Base-by-base conservation (phyloP, 2,113 vertebrate genomes). In the Ophiodon elongatus region DNA sequence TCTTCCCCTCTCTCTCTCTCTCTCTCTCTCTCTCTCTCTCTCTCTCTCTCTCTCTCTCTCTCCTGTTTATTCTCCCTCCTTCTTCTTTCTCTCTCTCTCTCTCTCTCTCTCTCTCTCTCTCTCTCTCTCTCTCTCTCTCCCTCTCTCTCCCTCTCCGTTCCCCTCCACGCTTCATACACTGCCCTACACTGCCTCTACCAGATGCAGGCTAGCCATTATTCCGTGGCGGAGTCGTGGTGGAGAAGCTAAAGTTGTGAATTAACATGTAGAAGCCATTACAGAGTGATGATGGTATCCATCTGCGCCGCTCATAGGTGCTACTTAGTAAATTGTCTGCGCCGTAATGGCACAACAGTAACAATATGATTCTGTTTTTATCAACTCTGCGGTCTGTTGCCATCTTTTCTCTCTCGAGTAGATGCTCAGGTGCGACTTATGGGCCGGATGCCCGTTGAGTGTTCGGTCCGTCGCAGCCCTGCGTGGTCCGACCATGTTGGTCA, bases 211-310 rank as follows among this genome's bases (percentile, higher is more conserved):
- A 86, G 93, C 92, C 93, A 95, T 94, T 88, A 92, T 88, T 82
- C 82, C 93, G 93, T 95, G 93, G 93, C 83, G 90, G 93, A 95
- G 94, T 92, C 89, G 70, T 84, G 88, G 88, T 50, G 74, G 68
- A 90, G 94, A 91, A 95, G 91, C 91, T 92, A 92, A 93, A 95
- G 94, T 95, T 96, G 93, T 64, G 86, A 88, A 91, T 94, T 95
- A 95, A 93, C 94, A 92, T 94, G 94, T 95, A 87, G 90, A 95
- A 91, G 87, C 88, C 94, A 88, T 95, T 94, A 88, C 88, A 88
- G 76, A 80, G 94, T 90, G 90, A 94, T 89, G 85, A 89, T 88
- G 87, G 88, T 87, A 88, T 95, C 95, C 95, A 95, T 94, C 94
- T 95, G 95, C 94, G 85, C 84, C 82, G 37, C 84, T 94, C 86